Base-by-base conservation (phyloP, 1,140 invertebrate genomes). In the Diorhabda elongata region DNA sequence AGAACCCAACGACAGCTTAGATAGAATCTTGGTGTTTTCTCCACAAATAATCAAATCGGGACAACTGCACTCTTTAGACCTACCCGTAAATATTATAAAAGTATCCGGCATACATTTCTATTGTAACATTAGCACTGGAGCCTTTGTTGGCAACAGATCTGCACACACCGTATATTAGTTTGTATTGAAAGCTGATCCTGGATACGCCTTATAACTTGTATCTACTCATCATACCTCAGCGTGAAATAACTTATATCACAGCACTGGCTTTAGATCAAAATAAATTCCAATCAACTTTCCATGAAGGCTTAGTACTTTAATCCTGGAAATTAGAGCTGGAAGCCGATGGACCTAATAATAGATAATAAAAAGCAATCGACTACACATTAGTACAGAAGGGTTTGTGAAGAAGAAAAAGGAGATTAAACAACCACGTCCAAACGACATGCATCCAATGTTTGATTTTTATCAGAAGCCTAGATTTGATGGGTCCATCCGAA, bases 251-350 rank as follows among this genome's bases (percentile, higher is more conserved):
- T 56, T 69, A 73, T 59, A 73, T 73, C 7, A 74, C 73, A 8
- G n/a, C 70, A 26, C 64, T 58, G 4, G 26, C 71, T 11, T 11
- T 74, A 5, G 69, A 73, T 70, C 71, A 74, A 66, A 65, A 74
- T 64, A 59, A 3, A 11, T 47, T 2, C 57, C 62, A 5, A 69
- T 74, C 26, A 69, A 73, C 68, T 73, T 73, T 67, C 4, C 61
- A 45, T 0, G 2, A 52, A 2, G 1, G 8, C 1, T 1, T 9
- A 52, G 72, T 2, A 52, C 45, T 5, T 52, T 9, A 26, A 26
- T 26, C 26, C 26, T 26, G 0, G 26, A 26, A 26, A 26, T 26
- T 26, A 26, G 26, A 26, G 26, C 26, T 26, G 1, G 26, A 26
- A 1, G 26, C 26, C 26, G 26, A 26, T 26, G 26, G 26, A 26